These are phyloP conservation scores for Netelia melanura DNA, from an alignment of 2,888 invertebrate genomes.

Conservation along the genomic window DNA sequence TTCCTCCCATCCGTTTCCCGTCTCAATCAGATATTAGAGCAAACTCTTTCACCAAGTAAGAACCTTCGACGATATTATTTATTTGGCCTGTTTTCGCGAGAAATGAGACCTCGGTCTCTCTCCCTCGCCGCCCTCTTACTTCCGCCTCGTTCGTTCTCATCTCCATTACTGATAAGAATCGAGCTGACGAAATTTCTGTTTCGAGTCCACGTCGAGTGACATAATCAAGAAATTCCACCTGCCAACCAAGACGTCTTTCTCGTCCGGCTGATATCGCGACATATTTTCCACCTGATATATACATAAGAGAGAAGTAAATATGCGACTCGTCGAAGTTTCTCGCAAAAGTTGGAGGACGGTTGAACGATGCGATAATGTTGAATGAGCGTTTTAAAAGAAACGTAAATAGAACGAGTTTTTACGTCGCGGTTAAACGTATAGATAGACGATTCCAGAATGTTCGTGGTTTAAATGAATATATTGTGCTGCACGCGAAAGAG, in stretches of 20 bases:
- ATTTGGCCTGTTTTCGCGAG: conserved; percentile 47
- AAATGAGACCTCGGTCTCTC: background rate
- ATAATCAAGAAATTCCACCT: conserved; percentile 18
- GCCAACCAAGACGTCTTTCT: background rate
- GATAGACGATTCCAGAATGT: background rate
- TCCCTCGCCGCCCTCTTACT: too few relatives aligned
- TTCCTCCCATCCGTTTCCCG: conserved; percentile 40
- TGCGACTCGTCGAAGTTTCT: background rate
- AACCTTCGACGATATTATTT: conserved; percentile 56
- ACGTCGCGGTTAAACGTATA: background rate
- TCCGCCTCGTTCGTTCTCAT: background rate
- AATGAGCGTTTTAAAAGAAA: background rate
- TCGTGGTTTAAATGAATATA: background rate
- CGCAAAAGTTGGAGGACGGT: background rate
- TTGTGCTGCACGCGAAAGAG: background rate
- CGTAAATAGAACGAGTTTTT: background rate
- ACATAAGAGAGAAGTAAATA: background rate
- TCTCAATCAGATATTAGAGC: conserved; percentile 55
- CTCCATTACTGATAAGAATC: conserved; percentile 37
- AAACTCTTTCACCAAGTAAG: conserved; percentile 29
- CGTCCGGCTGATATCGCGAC: background rate
- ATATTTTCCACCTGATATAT: background rate
- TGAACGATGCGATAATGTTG: background rate
- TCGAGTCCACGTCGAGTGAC: background rate
- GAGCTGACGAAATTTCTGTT: conserved; percentile 32